Evolutionary conservation across 2,113 vertebrate genomes (phyloP).

Genomic region (Triplophysa rosa): DNA sequence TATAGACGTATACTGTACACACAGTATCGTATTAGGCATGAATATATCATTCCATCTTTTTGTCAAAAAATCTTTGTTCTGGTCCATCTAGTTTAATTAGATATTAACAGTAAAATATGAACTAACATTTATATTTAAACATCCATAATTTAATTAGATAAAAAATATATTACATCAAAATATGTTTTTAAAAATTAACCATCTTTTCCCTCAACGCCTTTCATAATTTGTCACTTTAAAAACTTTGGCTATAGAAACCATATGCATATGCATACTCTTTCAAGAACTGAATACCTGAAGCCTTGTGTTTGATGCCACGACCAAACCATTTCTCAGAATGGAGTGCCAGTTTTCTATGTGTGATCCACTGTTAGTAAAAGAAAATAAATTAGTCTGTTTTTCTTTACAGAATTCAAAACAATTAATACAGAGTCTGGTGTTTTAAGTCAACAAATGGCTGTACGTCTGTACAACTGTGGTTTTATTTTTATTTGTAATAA

Average conservation of each 20-base stretch:
- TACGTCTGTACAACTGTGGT: background rate
- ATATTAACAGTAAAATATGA: background rate
- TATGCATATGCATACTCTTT: background rate
- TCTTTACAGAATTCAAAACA: background rate
- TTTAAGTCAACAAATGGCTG: background rate
- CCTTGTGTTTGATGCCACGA: constrained; percentile 88
- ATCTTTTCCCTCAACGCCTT: background rate
- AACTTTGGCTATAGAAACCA: background rate
- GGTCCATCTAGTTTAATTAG: background rate
- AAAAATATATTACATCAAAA: too few species aligned
- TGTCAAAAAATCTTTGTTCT: background rate
- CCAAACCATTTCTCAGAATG: constrained; percentile 88
- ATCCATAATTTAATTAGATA: too few species aligned
- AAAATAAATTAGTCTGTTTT: background rate
- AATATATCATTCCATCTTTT: background rate
- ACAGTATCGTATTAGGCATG: background rate
- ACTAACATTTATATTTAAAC: too few species aligned
- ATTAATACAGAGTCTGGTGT: background rate
- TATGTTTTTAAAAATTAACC: background rate
- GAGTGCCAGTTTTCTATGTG: constrained; percentile 94
- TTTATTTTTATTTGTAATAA: background rate
- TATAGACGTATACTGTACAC: background rate
- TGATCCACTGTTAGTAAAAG: constrained; percentile 77
- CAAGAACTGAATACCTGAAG: constrained; percentile 77
- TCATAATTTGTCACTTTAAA: background rate